Conservation (phyloP, 2,797 vertebrate species). For the Lateolabrax maculatus region DNA sequence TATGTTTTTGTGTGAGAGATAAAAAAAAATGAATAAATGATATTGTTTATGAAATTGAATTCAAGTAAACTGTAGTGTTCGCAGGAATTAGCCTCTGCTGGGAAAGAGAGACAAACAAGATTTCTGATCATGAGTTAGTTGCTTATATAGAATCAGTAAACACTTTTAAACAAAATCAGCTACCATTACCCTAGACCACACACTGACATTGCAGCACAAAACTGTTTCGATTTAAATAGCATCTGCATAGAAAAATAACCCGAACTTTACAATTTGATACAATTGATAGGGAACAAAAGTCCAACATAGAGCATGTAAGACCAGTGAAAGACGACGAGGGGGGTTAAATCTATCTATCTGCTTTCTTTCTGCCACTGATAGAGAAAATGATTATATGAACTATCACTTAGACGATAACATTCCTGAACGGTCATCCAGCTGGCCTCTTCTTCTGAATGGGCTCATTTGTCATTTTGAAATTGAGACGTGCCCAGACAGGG, state of each 20-base stretch:
- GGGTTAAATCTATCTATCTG: not conserved
- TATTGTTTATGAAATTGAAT: not conserved
- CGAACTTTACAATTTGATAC: not conserved
- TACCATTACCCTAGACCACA: not conserved
- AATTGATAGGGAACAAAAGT: too few species aligned
- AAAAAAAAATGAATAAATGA: not conserved
- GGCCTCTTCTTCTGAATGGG: slow-evolving; percentile 22
- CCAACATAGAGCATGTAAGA: not conserved
- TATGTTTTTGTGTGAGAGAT: not conserved
- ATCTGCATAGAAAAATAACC: not conserved
- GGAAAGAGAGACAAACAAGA: not conserved
- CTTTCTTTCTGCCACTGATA: not conserved
- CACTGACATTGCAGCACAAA: not conserved
- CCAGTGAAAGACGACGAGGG: not conserved
- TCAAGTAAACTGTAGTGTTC: not conserved
- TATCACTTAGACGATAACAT: slow-evolving; percentile 30
- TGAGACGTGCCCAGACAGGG: slow-evolving; percentile 26
- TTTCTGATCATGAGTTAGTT: not conserved
- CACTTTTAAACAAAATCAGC: not conserved
- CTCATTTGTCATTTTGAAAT: slow-evolving; percentile 34
- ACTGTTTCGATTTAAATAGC: not conserved
- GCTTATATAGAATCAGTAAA: not conserved
- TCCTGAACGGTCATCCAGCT: slow-evolving; percentile 18
- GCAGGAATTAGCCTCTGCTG: not conserved
- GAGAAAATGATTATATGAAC: not conserved